Evolutionary conservation across 2,797 vertebrate species (phyloP), one percentile per base, ranked within the genome.

Genomic region (Ptychobarbus kaznakovi): DNA sequence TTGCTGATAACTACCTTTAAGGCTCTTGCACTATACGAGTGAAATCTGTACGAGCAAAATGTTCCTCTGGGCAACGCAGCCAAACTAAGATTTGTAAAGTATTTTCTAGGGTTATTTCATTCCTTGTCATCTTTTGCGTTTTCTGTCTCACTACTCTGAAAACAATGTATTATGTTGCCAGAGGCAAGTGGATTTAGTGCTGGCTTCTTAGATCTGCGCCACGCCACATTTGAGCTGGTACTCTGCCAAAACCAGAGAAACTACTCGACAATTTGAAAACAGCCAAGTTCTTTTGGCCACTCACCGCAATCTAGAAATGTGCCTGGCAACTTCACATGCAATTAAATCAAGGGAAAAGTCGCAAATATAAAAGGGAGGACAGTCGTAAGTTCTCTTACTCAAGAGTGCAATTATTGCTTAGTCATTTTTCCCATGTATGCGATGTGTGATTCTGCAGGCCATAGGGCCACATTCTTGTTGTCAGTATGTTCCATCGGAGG

Each of bases 181-280:
- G 81, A 87, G 83, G 80, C 78, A 81, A 86, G 86, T 83, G 82
- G 42, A 77, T 86, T 73, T 84, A 82, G 85, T 65, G 73, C 88
- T 89, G 88, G 82, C 80, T 89, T 88, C 83, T 90, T 76, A 85
- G 86, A 89, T 90, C 87, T 86, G 81, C 16, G 65, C 87, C 82
- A 89, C 69, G 85, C 89, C 88, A 87, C 87, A 90, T 91, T 91
- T 89, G 83, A 89, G 80, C 86, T 88, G 88, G 85, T 78, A 20
- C 61, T 69, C 86, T 82, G 88, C 91, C 91, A 91, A 91, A 89
- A 87, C 86, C 85, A 80, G 80, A 88, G 88, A 87, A 89, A 87
- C 88, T 85, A 88, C 88, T 90, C 84, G 87, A 91, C 89, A 86
- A 84, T 87, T 88, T 89, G 88, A 89, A 89, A 89, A 92, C 86